Evolutionary conservation across 2,888 invertebrate species (phyloP), one percentile per base, ranked within the genome.

Genomic region (Heliconius ismenius): DNA sequence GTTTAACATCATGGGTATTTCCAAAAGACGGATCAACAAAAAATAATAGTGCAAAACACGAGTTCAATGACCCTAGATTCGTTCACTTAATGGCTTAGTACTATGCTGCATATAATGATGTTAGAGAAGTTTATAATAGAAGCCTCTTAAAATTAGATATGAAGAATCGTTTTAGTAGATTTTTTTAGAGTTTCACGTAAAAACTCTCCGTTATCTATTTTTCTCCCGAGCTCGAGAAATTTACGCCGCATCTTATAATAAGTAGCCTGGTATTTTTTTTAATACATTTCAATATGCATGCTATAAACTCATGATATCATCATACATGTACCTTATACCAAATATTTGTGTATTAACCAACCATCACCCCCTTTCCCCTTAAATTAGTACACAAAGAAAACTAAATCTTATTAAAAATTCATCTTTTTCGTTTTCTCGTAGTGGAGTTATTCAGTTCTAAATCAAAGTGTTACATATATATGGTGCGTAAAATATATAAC

Each of bases 1-100:
- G 77, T 79, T 79, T 76, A 85, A 82, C 83, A 83, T 84, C 84
- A 84, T 83, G 83, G 91, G 91, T 83, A 88, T 87, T 90, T 83
- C 91, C 90, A 84, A 87, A 89, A 85, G 80, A 76, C 78, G 78
- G 78, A 74, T 81, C 76, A 76, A 81, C 86, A 90, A 91, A 91
- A 91, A 89, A 83, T 80, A 64, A 81, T 84, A 78, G 85, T 84
- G 84, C 81, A 82, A 81, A 81, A 82, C 78, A 80, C 75, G 85
- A 88, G 89, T 88, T 91, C 90, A 84, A 85, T 83, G 89, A 39
- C 77, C 60, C 21, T 67, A 58, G 64, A 72, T 72, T 79, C 49
- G 67, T 69, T 80, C 75, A 70, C 74, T 80, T 76, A 79, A 73
- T 77, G 64, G 43, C 65, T 28, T 73, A 75, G 76, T 77, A 77